Evolutionary conservation across 2,113 vertebrate genomes (phyloP), one percentile per base, ranked within the genome.

Genomic region (Sinocyclocheilus maitianheensis): DNA sequence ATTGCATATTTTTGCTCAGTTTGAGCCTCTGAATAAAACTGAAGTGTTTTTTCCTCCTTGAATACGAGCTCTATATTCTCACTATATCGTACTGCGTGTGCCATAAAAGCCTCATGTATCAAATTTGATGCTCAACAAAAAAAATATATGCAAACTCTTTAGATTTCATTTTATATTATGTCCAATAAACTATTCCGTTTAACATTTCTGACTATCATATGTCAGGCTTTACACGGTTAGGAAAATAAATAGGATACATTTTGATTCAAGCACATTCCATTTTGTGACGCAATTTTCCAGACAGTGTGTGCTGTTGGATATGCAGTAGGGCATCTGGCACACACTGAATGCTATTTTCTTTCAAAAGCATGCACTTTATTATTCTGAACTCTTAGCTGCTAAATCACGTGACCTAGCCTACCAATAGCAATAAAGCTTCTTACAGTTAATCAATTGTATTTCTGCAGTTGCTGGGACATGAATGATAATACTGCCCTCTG

Each of bases 401-500:
- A 75, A 75, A 75, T 75, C 72, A 48, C 6, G 40, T 75, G 72
- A 75, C 40, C 22, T 13, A 24, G 12, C 22, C 22, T 40, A 75
- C 72, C 72, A 48, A 48, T 24, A 8, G 46, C 75, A 14, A 13
- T n/a, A 24, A 14, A 9, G 75, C 5, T 4, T 55, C 51, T 77
- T 34, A 11, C 69, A 16, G 16, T 40, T 34, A 30, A 55, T 55
- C 48, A 18, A 48, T 30, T 26, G 13, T 65, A 1, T 65, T 75
- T 58, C 10, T 43, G 48, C 69, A 89, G 88, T 4, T 89, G 88
- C 93, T 99, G 98, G 98, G 98, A 99, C 86, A 99, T 97, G 89
- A 99, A 99, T 89, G 96, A 97, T 89, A 96, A 97, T 93, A 98
- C 97, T 30, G 97, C 97, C 92, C 95, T 99, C 94, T 99, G 98